phyloP scores from a whole-genome alignment of 2,113 vertebrate genomes.

The Anhinga anhinga region DNA sequence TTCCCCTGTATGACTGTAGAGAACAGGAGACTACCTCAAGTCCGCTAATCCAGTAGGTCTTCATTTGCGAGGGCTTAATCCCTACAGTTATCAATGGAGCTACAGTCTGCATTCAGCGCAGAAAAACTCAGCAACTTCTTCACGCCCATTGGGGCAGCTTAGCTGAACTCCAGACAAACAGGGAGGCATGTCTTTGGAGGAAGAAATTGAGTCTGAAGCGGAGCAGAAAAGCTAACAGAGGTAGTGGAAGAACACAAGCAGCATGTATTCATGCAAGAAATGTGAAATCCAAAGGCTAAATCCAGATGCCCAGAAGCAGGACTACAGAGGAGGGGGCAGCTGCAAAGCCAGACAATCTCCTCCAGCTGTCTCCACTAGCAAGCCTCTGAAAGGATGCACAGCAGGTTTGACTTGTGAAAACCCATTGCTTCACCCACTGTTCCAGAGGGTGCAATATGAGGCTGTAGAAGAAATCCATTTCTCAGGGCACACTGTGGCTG shows the following conservation, averaged over 20 bases:
- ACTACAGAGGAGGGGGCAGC: not conserved
- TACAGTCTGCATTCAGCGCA: not conserved
- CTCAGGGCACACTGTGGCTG: rapidly evolving
- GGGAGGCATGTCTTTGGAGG: not conserved
- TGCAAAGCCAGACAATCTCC: not conserved
- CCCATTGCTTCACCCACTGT: no score
- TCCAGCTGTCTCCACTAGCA: no score
- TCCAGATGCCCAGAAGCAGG: not conserved
- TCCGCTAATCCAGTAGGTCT: not conserved
- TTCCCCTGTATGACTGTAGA: not conserved
- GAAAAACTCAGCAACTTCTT: not conserved
- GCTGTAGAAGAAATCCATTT: not conserved
- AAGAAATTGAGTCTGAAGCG: not conserved
- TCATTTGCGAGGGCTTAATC: not conserved
- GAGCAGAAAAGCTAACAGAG: not conserved
- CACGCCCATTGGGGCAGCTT: not conserved
- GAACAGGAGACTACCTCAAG: not conserved
- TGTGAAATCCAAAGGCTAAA: not conserved
- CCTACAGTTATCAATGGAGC: not conserved
- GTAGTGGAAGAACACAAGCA: not conserved
- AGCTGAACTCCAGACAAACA: not conserved
- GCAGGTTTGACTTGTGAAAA: not conserved
- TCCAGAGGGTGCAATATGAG: not conserved
- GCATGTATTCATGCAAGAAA: not conserved
- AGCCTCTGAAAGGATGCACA: not conserved